Base-by-base conservation (phyloP, 2,113 vertebrate genomes). In the Picathartes gymnocephalus region DNA sequence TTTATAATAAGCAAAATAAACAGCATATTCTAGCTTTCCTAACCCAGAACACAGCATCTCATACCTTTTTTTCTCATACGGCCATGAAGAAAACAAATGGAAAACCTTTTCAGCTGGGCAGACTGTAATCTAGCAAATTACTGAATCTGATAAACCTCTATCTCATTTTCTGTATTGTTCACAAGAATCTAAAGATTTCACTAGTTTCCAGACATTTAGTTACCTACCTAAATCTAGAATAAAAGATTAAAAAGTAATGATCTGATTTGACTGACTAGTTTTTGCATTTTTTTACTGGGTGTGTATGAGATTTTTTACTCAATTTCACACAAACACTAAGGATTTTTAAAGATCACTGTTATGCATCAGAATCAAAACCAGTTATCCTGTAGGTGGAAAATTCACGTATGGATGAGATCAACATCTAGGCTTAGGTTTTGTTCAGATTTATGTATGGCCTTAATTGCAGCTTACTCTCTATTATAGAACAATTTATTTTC, bases 301-400 rank as follows among this genome's bases (percentile, higher is more conserved):
- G 5, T 19, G 3, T 17, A 10, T 28, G 37, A 4, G 0, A 3
- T 10, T 51, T 62, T 31, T 57, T 8, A 5, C 2, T 22, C 19
- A 15, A 20, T 80, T 76, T 31, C 62, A 31, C 8, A n/a, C 6
- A 80, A 48, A 11, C 40, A 45, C 15, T 54, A 20, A 83, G 58
- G 20, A 28, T 57, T 76, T 71, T 58, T 37, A 53, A 80, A 57
- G 58, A 27, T 39, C 47, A 35, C 6, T 68, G 3, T n/a, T 68
- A 35, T 40, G 9, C 6, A 69, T 47, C 44, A 64, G 15, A 76
- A 54, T 73, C 42, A 40, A 91, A 86, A 44, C 3, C 11, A 60
- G 13, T 44, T 60, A 61, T 5, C 17, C 8, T 39, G 4, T 39
- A 51, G n/a, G 10, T 79, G 12, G 15, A 51, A 40, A 18, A 33